phyloP scores from a whole-genome alignment of 23 tunicate genomes.

The Diplosoma virens region DNA sequence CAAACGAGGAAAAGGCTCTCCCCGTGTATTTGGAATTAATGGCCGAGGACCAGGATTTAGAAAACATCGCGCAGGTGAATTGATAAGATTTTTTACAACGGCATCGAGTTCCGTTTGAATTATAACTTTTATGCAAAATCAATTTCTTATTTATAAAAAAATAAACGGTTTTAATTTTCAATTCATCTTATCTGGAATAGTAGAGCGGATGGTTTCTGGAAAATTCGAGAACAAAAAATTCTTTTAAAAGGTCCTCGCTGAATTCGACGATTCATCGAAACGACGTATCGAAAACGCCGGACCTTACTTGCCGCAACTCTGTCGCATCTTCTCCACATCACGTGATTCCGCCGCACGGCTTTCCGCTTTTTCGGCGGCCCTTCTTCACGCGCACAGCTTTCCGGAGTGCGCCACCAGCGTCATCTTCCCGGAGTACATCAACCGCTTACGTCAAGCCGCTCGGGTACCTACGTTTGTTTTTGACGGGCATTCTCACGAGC shows the following conservation, averaged over 20 bases:
- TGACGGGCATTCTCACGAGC: too few species aligned
- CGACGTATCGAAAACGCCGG: conserved; percentile 49
- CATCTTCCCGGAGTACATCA: conserved; percentile 35
- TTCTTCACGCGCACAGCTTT: conserved; percentile 46
- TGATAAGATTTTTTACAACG: not conserved
- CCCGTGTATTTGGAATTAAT: conserved; percentile 48
- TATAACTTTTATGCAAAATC: not conserved
- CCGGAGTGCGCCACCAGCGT: conserved; percentile 20
- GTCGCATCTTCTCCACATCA: conserved; percentile 32
- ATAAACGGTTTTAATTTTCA: not conserved
- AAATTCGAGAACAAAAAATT: too few species aligned
- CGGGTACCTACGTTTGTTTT: too few species aligned
- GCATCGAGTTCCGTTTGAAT: not conserved
- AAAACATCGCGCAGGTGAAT: conserved; percentile 49
- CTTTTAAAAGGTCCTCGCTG: conserved; percentile 41
- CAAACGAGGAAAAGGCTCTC: conserved; percentile 31
- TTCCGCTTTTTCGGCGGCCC: conserved; percentile 56
- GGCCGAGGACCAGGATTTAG: conserved; percentile 50
- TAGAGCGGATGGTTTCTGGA: too few species aligned
- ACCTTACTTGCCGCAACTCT: conserved; percentile 49
- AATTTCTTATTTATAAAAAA: not conserved
- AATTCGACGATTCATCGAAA: conserved; percentile 69
- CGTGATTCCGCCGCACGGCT: conserved; percentile 45
- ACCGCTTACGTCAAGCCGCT: conserved; percentile 32
- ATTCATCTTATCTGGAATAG: too few species aligned